These are phyloP conservation scores for Leucosticte australis DNA, from an alignment of 2,113 vertebrate species.

Conservation along the genomic window DNA sequence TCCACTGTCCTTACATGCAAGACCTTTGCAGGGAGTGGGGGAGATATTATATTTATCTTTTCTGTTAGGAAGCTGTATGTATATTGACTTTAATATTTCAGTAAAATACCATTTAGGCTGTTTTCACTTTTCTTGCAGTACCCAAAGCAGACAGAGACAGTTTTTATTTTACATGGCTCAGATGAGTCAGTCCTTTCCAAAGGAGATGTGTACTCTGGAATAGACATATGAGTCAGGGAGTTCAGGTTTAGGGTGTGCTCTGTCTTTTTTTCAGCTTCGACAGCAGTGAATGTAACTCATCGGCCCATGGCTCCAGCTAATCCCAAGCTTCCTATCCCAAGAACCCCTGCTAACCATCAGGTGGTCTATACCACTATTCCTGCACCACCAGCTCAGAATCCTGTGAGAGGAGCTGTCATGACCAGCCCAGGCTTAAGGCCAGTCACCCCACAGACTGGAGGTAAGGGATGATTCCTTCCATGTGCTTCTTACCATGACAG, in stretches of 20 bases:
- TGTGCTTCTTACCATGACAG: fast-evolving
- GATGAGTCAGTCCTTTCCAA: background rate
- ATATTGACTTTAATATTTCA: background rate
- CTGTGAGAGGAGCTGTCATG: constrained; percentile 75
- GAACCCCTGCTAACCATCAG: constrained; percentile 74
- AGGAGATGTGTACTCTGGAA: background rate
- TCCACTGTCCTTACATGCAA: background rate
- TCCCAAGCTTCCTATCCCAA: constrained; percentile 74
- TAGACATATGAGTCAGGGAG: background rate
- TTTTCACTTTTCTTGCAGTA: background rate
- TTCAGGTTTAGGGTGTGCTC: background rate
- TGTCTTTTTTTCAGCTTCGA: constrained; percentile 64
- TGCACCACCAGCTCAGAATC: constrained; percentile 71
- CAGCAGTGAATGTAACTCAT: constrained; percentile 80
- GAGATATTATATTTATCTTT: background rate
- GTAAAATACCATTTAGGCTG: background rate
- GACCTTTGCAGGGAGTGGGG: background rate
- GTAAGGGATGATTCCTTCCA: constrained; percentile 59
- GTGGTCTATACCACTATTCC: constrained; percentile 79
- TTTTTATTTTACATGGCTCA: background rate
- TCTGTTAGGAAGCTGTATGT: background rate
- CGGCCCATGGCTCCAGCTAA: constrained; percentile 71
- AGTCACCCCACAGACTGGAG: constrained; percentile 73
- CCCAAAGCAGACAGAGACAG: background rate
- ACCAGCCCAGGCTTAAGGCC: constrained; percentile 74